Evolutionary conservation across 2,797 vertebrate species (phyloP), one percentile per base, ranked within the genome.

Genomic region (Onychomys arenicola): DNA sequence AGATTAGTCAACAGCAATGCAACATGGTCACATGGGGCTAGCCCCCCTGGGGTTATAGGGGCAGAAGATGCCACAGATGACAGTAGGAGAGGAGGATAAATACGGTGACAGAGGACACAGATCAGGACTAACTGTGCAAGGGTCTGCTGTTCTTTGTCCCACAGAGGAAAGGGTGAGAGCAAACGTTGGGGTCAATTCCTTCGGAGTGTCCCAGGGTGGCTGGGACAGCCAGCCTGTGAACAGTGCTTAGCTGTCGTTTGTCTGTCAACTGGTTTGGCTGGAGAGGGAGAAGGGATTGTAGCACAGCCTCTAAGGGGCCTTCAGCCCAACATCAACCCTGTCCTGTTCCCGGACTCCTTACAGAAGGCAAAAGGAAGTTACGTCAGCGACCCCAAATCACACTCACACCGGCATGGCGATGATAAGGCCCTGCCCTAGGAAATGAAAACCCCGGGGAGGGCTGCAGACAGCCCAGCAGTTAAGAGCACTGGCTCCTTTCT

Each of bases 341-440:
- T 29, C 11, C 43, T 43, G 2, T 55, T 43, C 13, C 69, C 37
- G 23, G 46, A n/a, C 16, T 55, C 52, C 59, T 89, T 46, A 25
- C 5, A 40, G 29, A 55, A 49, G 32, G 32, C 52, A n/a, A 12
- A 14, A 23, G 23, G 23, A 25, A 40, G 55, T 3, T 27, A n/a
- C 1, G 17, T 83, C 21, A 55, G 4, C 0, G 27, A 57, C 6
- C 2, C 73, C 12, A 71, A 46, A 27, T 0, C 2, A 13, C 49
- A 73, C 23, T n/a, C 40, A 43, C 23, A 14, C 29, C 32, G 61
- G 10, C 27, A 27, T 0, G 21, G 29, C 23, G 7, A 29, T 32
- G 0, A 0, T 21, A 5, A 19, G n/a, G 2, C 2, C 13, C n/a
- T 34, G 0, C 2, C 23, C 43, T 12, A 21, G n/a, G 67, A 65